A percentile compares a stretch with the other conserved stretches of the same genome.
Evolutionary conservation across 2,888 invertebrate genomes (phyloP).

Genomic region (Lithosia quadra): DNA sequence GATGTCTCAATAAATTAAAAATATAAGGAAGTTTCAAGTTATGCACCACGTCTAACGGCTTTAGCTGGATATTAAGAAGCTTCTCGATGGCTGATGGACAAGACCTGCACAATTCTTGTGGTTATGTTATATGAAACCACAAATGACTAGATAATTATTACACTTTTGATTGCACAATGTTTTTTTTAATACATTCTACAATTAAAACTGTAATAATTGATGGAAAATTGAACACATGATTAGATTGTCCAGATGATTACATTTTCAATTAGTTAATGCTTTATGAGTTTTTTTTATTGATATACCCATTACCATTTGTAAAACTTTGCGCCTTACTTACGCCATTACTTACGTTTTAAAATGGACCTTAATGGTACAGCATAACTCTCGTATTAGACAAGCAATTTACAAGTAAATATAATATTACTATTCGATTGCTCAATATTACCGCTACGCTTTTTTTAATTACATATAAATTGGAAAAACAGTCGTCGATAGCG

Average conservation of each 20-base stretch:
- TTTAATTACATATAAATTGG: neutral
- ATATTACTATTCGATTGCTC: slow-evolving; percentile 13
- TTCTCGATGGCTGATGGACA: neutral
- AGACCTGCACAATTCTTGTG: slow-evolving; percentile 19
- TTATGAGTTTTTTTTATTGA: slow-evolving; percentile 23
- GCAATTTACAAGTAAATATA: slow-evolving; percentile 3
- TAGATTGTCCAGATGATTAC: slow-evolving; percentile 29
- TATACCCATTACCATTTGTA: slow-evolving; percentile 24
- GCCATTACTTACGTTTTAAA: slow-evolving; percentile 36
- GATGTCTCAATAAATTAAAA: neutral
- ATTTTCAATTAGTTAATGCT: slow-evolving; percentile 31
- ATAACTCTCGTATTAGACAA: slow-evolving; percentile 18
- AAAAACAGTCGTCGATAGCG: neutral
- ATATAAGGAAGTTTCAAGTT: neutral
- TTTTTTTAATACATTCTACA: slow-evolving; percentile 22
- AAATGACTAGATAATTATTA: slow-evolving; percentile 33
- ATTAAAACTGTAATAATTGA: slow-evolving; percentile 24
- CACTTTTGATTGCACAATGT: slow-evolving; percentile 29
- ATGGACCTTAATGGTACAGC: slow-evolving; percentile 40
- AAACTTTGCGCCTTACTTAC: slow-evolving; percentile 34
- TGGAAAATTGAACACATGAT: slow-evolving; percentile 26
- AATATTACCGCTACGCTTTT: slow-evolving; percentile 27
- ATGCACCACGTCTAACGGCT: neutral
- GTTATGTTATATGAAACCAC: slow-evolving; percentile 20
- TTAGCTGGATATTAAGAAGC: neutral